phyloP scores from a whole-genome alignment of 2,113 vertebrate genomes.

The Globicephala melas region DNA sequence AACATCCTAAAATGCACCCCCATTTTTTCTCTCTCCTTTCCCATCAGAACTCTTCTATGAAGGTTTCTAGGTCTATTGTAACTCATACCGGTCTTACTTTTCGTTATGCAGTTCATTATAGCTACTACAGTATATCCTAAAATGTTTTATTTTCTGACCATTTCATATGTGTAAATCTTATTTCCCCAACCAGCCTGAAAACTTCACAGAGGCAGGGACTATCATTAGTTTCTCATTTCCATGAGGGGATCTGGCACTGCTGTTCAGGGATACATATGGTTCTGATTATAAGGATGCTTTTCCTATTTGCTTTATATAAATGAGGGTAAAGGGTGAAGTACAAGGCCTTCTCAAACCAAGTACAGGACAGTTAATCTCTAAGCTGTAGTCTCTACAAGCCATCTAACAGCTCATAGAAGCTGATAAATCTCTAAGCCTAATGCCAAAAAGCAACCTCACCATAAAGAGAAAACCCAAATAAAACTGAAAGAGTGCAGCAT shows the following conservation, averaged over 20 bases:
- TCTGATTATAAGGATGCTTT: constrained; percentile 2
- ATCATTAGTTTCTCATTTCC: not conserved
- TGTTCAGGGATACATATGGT: not conserved
- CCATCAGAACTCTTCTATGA: not conserved
- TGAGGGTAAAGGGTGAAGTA: constrained; percentile 4
- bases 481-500: not conserved
- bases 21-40: not conserved
- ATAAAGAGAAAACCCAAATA: not conserved
- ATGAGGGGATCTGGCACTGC: not conserved
- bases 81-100: not conserved
- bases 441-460: not conserved
- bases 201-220: not conserved
- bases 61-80: not conserved
- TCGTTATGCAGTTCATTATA: not conserved
- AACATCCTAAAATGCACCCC: not conserved
- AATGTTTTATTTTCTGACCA: not conserved
- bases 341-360: not conserved
- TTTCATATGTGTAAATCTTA: not conserved
- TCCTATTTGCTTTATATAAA: not conserved
- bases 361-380: constrained; percentile 18
- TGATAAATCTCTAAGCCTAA: not conserved
- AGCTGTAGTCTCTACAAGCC: not conserved
- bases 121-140: not conserved
- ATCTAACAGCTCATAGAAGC: not conserved
- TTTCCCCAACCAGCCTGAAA: not conserved